These are phyloP conservation scores for Bombus soroeensis DNA, from an alignment of 1,140 invertebrate species.

Conservation along the genomic window DNA sequence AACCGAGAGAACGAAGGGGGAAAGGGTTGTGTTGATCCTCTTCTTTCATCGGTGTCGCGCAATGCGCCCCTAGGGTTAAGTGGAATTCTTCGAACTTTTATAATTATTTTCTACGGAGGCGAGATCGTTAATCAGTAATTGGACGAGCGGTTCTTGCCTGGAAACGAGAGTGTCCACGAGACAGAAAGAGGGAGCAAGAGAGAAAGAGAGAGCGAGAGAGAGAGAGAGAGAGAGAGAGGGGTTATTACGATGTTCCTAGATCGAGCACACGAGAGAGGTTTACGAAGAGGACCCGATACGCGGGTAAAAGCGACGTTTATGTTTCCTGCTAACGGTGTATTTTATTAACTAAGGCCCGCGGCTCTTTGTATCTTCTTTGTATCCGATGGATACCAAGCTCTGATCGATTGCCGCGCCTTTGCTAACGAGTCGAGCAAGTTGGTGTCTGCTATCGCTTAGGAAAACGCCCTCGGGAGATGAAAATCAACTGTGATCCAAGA, in stretches of 20 bases:
- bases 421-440: slow-evolving; percentile 6
- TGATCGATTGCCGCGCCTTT: slow-evolving; percentile 18
- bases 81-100: slow-evolving; percentile 70
- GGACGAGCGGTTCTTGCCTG: slow-evolving; percentile 57
- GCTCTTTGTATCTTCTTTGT: not conserved
- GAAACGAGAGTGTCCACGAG: slow-evolving; percentile 49
- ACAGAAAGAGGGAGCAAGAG: no score
- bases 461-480: not conserved
- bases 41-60: slow-evolving; percentile 46
- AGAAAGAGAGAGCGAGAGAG: no score
- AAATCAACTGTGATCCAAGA: not conserved
- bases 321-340: slow-evolving; percentile 57
- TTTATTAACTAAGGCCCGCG: slow-evolving; percentile 18
- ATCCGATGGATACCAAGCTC: not conserved
- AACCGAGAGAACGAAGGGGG: not conserved
- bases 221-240: no score
- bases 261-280: slow-evolving; percentile 31
- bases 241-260: slow-evolving; percentile 57
- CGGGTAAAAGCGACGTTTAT: slow-evolving; percentile 37
- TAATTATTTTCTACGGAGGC: slow-evolving; percentile 68
- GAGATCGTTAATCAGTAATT: slow-evolving; percentile 72
- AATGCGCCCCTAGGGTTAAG: slow-evolving; percentile 67
- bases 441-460: not conserved
- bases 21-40: not conserved
- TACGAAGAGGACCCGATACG: not conserved